Evolutionary conservation across 2,888 invertebrate species (phyloP), one percentile per base, ranked within the genome.

Genomic region (Melipona bicolor): DNA sequence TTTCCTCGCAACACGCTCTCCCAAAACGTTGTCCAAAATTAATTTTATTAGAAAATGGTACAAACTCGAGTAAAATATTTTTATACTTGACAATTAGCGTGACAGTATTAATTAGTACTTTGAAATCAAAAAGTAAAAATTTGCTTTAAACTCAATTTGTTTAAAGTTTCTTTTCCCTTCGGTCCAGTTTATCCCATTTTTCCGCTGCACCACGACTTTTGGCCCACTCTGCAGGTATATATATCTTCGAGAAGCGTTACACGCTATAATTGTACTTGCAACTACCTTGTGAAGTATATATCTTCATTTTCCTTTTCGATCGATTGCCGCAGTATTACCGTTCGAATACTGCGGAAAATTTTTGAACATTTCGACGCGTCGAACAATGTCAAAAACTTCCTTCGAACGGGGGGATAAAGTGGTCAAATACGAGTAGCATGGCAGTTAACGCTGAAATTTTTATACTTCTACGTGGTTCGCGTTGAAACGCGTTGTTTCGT

Each of bases 341-440:
- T 52, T 19, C 32, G 21, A 21, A 15, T 27, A 2, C 43, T 43
- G 43, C 43, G 11, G 43, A 0, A 4, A 74, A 32, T 65, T n/a
- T 65, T 24, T 64, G 11, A 43, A 54, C 43, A n/a, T 54, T 67
- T 75, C n/a, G 19, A 36, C 24, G n/a, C 24, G 43, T 5, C 65
- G 54, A 54, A n/a, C n/a, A 65, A 67, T 75, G 67, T 24, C 21
- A 65, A 56, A 75, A 65, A 24, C 4, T 17, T n/a, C 13, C 15
- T 27, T 36, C 15, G n/a, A 52, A n/a, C 13, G 11, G 54, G 32
- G 52, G 36, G 36, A 64, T 50, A 64, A n/a, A 62, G 0, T 52
- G n/a, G 64, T 73, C 32, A n/a, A 61, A 52, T 49, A 71, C 6
- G 43, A 73, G 6, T 74, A 65, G 54, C 74, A 54, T 75, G 74